Evolutionary conservation across 2,113 vertebrate genomes (phyloP), one percentile per base, ranked within the genome.

Genomic region (Pluvialis apricaria): DNA sequence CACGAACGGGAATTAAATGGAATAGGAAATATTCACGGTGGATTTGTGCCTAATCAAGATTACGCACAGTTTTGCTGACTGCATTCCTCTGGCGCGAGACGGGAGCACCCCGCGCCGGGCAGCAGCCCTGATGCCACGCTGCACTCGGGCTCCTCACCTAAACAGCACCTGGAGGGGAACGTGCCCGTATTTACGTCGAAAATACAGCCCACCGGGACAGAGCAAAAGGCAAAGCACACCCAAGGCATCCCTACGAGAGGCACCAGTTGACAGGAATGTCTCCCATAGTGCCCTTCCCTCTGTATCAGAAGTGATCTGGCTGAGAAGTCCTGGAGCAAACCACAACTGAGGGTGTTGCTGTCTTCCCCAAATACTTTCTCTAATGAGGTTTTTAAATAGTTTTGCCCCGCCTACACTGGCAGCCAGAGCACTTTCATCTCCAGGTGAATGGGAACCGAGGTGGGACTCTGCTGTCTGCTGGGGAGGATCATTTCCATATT

Each of bases 321-420:
- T 87, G 93, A 96, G 90, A 94, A 95, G 85, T 94, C 75, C 94
- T 31, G 92, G 66, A 96, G 93, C 94, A 95, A 97, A 92, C 96
- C 96, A 96, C 94, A 96, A 92, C 93, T 82, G 93, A 97, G 88
- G 82, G 58, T 87, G 93, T 91, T 96, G 90, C 94, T 93, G 90
- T 95, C 92, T 96, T 95, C 94, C 96, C 88, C 93, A 66, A 93
- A 97, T 97, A 95, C 95, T 96, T 97, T 97, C 96, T 97, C 96
- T 96, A 95, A 97, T 95, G 95, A 97, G 94, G 95, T 95, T 97
- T 97, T 95, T 94, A 91, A 94, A 91, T 91, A 94, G 96, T 95
- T 94, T 92, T 96, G 92, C 89, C 92, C 94, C 68, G 45, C 92
- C 96, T 92, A 95, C 96, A 87, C 96, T 22, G 89, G 77, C 97